A percentile compares a stretch with the other conserved stretches of the same genome.
Evolutionary conservation across 2,113 vertebrate genomes (phyloP).

Genomic region (Takifugu flavidus): DNA sequence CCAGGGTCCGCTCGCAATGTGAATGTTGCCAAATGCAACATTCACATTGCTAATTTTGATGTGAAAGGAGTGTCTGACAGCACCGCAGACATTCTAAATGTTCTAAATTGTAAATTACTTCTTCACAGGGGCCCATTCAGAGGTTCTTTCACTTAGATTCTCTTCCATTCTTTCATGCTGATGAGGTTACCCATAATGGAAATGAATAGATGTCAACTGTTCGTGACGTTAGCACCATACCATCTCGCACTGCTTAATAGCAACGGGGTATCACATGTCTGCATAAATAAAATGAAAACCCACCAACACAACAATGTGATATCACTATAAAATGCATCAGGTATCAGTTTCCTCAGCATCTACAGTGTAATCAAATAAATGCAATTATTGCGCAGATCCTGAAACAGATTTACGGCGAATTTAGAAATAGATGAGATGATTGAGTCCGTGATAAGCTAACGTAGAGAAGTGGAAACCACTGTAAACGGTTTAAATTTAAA

Average conservation of each 20-base stretch:
- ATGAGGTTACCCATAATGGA: not conserved
- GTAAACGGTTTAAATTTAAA: too few species aligned
- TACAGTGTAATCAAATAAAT: slow-evolving; percentile 16
- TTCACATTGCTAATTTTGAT: too few species aligned
- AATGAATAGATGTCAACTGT: not conserved
- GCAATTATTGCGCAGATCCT: slow-evolving; percentile 20
- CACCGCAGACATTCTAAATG: too few species aligned
- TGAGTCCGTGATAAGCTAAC: not conserved
- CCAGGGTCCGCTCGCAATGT: too few species aligned
- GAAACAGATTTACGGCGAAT: not conserved
- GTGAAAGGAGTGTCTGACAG: too few species aligned
- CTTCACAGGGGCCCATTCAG: too few species aligned
- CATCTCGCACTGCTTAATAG: not conserved
- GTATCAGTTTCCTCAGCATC: slow-evolving; percentile 10
- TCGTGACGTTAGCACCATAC: not conserved
- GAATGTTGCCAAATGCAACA: too few species aligned
- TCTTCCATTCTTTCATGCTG: not conserved
- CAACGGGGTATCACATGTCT: not conserved
- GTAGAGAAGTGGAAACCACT: too few species aligned
- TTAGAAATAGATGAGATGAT: not conserved
- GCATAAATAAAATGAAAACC: not conserved
- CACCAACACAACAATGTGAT: not conserved
- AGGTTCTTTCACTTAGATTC: not conserved
- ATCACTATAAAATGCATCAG: slow-evolving; percentile 6
- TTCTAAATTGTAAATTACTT: too few species aligned